phyloP scores from a whole-genome alignment of 2,888 invertebrate species.

The Scrobipalpa atriplicella region DNA sequence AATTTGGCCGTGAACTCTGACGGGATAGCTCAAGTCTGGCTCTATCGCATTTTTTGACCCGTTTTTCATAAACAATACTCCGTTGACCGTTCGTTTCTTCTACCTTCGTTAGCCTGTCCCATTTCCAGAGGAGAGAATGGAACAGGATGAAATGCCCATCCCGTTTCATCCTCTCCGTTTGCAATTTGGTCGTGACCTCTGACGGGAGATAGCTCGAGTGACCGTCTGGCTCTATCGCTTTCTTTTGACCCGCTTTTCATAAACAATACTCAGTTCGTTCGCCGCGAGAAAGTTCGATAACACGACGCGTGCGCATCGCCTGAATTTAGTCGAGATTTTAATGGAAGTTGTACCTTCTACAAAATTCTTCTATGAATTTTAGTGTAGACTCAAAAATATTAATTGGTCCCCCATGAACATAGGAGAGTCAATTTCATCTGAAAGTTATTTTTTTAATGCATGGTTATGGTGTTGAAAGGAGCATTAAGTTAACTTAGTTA shows the following conservation, averaged over 20 bases:
- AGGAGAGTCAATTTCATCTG: no score
- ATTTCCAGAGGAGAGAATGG: no score
- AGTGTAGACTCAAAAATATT: no score
- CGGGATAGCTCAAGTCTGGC: constrained; percentile 67
- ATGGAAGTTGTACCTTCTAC: not conserved
- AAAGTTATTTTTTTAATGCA: no score
- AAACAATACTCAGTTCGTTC: constrained; percentile 71
- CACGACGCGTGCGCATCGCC: constrained; percentile 38
- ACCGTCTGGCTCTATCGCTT: constrained; percentile 70
- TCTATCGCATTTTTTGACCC: constrained; percentile 80
- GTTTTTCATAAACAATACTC: constrained; percentile 81
- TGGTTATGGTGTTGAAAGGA: no score
- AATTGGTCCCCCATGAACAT: no score
- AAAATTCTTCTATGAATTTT: no score
- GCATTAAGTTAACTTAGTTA: no score
- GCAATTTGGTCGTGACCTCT: constrained; percentile 70
- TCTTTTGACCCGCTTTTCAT: constrained; percentile 81
- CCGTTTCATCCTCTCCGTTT: not conserved
- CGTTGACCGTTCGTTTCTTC: no score
- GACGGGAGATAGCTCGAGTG: constrained; percentile 73
- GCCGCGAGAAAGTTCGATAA: constrained; percentile 74
- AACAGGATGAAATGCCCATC: no score
- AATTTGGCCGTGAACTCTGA: constrained; percentile 72
- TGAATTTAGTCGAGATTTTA: constrained; percentile 21
- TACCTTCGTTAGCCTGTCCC: no score